phyloP scores from a whole-genome alignment of 1,140 invertebrate species.

The Diprion similis region DNA sequence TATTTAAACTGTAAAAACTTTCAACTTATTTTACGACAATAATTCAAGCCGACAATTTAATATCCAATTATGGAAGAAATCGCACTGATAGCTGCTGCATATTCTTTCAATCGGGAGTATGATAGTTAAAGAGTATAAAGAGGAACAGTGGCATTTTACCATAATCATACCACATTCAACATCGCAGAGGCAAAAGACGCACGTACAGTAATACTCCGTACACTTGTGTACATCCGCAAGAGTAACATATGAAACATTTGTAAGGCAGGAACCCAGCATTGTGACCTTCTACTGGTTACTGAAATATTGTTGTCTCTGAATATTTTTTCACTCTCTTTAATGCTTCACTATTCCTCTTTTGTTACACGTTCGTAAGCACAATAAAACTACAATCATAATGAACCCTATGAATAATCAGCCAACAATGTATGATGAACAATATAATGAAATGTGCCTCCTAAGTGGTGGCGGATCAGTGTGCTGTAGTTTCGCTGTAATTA shows the following conservation, averaged over 20 bases:
- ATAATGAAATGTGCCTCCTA: conserved; percentile 58
- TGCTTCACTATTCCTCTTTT: not conserved
- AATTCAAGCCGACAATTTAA: not conserved
- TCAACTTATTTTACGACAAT: not conserved
- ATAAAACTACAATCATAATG: not conserved
- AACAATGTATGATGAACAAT: conserved; percentile 58
- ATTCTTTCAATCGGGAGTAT: not conserved
- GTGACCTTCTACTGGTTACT: too few species aligned
- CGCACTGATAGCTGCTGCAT: not conserved
- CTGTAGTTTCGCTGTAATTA: conserved; percentile 61
- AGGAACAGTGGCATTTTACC: not conserved
- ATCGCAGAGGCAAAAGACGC: too few species aligned
- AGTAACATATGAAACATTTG: too few species aligned
- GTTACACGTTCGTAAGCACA: not conserved
- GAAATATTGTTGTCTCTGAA: too few species aligned
- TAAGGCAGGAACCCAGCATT: too few species aligned
- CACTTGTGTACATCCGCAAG: too few species aligned
- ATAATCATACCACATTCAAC: too few species aligned
- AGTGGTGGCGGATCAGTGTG: conserved; percentile 59
- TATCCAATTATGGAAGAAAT: not conserved
- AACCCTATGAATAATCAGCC: conserved; percentile 31
- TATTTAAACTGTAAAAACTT: not conserved
- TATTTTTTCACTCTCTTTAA: not conserved
- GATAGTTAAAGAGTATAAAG: not conserved
- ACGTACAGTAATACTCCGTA: too few species aligned